Base-by-base conservation (phyloP, 2,888 invertebrate species). In the Cataglyphis livida region DNA sequence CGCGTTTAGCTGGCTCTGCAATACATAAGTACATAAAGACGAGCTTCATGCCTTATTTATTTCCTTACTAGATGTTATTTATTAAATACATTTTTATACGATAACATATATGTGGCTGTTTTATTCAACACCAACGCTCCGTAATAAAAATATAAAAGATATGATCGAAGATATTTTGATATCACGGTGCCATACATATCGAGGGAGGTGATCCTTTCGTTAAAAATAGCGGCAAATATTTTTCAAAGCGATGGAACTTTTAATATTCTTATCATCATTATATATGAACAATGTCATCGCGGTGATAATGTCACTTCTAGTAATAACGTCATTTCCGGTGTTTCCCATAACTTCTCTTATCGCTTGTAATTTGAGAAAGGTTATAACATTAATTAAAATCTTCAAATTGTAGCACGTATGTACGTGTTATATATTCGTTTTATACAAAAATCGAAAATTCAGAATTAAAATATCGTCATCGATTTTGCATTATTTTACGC, bases 41-140 rank as follows among this genome's bases (percentile, higher is more conserved):
- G 84, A 86, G 87, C 83, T 82, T 84, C 87, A 89, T 91, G 84
- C 87, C 89, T 92, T 94, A 93, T 93, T 93, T 93, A 93, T 93
- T 92, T 90, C 88, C 89, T 93, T 92, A 90, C 91, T 91, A 92
- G 91, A 87, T 92, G 91, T 92, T 94, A 93, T 93, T 91, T 93
- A 93, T 93, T 93, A 94, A 94, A 94, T 90, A 84, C 93, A 93
- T 93, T 94, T 94, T 94, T 94, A 91, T 93, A 94, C 90, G 85
- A 89, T 78, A 85, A 74, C 54, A 44, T 64, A 32, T 48, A 68
- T 44, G 3, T 70, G 15, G 21, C 18, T 79, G 82, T 54, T 48
- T 89, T 89, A 83, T 54, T 79, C 71, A 61, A 21, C 64, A 79
- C 18, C 79, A 41, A 35, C 79, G 54, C 81, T 32, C 41, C 62